Evolutionary conservation across 2,797 vertebrate genomes (phyloP).

Genomic region (Molossus molossus): DNA sequence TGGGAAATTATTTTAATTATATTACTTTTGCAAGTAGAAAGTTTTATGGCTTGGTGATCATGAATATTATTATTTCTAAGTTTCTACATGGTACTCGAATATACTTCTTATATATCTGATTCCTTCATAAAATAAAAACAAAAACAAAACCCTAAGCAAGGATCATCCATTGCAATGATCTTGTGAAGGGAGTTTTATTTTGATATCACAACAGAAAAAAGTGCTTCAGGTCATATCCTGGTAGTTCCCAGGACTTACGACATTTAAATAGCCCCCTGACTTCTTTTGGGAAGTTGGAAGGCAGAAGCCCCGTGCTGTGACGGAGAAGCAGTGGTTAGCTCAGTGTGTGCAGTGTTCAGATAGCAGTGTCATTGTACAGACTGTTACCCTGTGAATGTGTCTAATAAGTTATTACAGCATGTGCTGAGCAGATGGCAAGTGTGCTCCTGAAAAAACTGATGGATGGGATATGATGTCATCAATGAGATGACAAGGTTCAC

Average conservation of each 20-base stretch:
- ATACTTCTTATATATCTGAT: neutral
- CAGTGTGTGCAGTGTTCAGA: slow-evolving; percentile 91
- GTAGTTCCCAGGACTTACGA: slow-evolving; percentile 69
- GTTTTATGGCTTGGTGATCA: slow-evolving; percentile 36
- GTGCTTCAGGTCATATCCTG: slow-evolving; percentile 47
- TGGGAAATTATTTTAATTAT: slow-evolving; percentile 72
- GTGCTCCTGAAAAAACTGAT: slow-evolving; percentile 94
- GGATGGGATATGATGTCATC: slow-evolving; percentile 99
- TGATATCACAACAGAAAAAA: neutral
- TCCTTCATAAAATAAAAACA: neutral
- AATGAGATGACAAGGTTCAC: slow-evolving; percentile 95
- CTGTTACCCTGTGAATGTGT: slow-evolving; percentile 91
- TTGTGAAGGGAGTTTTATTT: slow-evolving; percentile 27
- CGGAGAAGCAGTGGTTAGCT: slow-evolving; percentile 86
- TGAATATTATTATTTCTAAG: neutral
- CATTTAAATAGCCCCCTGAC: slow-evolving; percentile 78
- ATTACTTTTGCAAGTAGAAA: slow-evolving; percentile 61
- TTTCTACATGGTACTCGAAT: neutral
- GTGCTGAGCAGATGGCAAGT: slow-evolving; percentile 96
- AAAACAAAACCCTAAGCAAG: neutral
- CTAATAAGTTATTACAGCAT: slow-evolving; percentile 92
- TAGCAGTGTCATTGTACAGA: slow-evolving; percentile 92
- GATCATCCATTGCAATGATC: neutral
- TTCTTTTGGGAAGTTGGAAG: slow-evolving; percentile 80
- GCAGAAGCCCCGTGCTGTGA: slow-evolving; percentile 83